These are phyloP conservation scores for Anarsia innoxiella DNA, from an alignment of 2,888 invertebrate species.

Conservation along the genomic window DNA sequence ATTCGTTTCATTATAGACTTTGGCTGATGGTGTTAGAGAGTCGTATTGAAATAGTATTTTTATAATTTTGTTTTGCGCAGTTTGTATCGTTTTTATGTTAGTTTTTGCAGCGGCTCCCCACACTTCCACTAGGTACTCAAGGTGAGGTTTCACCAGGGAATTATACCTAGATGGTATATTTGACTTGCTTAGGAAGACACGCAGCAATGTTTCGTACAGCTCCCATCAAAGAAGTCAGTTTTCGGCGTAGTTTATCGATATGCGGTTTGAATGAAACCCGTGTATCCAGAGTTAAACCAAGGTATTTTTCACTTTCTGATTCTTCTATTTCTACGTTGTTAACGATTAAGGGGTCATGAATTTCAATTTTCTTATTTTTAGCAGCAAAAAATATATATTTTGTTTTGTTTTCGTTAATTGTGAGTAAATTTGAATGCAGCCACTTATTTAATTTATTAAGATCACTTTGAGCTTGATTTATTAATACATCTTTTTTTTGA, in stretches of 20 bases:
- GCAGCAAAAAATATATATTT: not conserved
- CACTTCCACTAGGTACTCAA: slow-evolving; percentile 7
- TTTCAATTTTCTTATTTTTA: slow-evolving; percentile 1
- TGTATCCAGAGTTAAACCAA: not conserved
- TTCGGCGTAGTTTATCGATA: not conserved
- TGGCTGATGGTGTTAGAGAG: slow-evolving; percentile 8
- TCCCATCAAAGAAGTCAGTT: slow-evolving; percentile 1
- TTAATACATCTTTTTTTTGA: slow-evolving; percentile 7
- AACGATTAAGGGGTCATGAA: not conserved
- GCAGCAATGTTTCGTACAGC: slow-evolving; percentile 1
- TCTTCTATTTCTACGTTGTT: not conserved
- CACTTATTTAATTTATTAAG: slow-evolving; percentile 14
- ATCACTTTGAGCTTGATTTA: slow-evolving; percentile 13
- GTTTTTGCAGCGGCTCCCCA: slow-evolving; percentile 11
- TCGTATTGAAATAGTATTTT: slow-evolving; percentile 11
- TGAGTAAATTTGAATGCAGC: slow-evolving; percentile 17
- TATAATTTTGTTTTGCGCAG: slow-evolving; percentile 5
- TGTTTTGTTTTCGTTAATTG: slow-evolving; percentile 17
- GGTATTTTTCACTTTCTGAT: not conserved
- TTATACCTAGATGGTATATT: slow-evolving; percentile 5
- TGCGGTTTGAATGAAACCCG: slow-evolving; percentile 1
- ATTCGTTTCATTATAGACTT: slow-evolving; percentile 10
- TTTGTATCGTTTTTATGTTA: slow-evolving; percentile 4
- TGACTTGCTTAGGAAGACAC: not conserved
- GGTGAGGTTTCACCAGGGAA: slow-evolving; percentile 5